Percentiles rank a stretch among this genome's conserved stretches.
These are phyloP conservation scores for Orius laevigatus DNA, from an alignment of 1,140 invertebrate species.

Conservation along the genomic window DNA sequence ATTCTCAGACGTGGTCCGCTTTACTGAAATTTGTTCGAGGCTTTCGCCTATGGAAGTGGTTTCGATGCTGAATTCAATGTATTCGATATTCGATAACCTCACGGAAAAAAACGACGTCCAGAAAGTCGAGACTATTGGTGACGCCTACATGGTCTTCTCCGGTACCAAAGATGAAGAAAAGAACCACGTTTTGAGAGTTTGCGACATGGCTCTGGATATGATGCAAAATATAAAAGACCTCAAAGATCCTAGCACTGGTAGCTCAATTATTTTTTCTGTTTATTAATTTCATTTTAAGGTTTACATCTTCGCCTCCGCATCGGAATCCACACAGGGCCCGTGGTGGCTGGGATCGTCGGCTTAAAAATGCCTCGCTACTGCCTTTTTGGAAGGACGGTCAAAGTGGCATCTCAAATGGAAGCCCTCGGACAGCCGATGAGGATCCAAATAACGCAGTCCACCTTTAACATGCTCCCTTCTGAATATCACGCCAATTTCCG, in stretches of 20 bases:
- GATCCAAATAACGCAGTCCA: slow-evolving; percentile 85
- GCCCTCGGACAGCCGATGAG: slow-evolving; percentile 81
- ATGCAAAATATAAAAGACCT: slow-evolving; percentile 79
- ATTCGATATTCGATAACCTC: slow-evolving; percentile 78
- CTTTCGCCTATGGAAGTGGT: slow-evolving; percentile 94
- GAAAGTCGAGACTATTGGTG: slow-evolving; percentile 94
- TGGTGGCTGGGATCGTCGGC: slow-evolving; percentile 88
- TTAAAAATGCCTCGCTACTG: slow-evolving; percentile 92
- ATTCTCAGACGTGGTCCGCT: slow-evolving; percentile 93
- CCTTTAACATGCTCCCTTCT: slow-evolving; percentile 53
- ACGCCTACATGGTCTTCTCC: slow-evolving; percentile 93
- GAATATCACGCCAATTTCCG: slow-evolving; percentile 46
- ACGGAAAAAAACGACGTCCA: slow-evolving; percentile 86
- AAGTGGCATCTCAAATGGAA: slow-evolving; percentile 84
- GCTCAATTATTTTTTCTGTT: neutral
- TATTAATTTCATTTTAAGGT: slow-evolving; percentile 31
- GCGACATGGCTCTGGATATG: slow-evolving; percentile 94
- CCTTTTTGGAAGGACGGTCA: slow-evolving; percentile 83
- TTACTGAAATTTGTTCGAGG: slow-evolving; percentile 88
- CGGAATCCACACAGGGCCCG: slow-evolving; percentile 76
- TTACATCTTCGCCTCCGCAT: slow-evolving; percentile 77
- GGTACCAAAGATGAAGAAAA: slow-evolving; percentile 79
- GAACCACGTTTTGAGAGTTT: slow-evolving; percentile 85
- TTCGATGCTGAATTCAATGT: slow-evolving; percentile 92
- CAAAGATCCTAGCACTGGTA: slow-evolving; percentile 78